Base-by-base conservation (phyloP, 2,113 vertebrate genomes). In the Cyprinodon tularosa region DNA sequence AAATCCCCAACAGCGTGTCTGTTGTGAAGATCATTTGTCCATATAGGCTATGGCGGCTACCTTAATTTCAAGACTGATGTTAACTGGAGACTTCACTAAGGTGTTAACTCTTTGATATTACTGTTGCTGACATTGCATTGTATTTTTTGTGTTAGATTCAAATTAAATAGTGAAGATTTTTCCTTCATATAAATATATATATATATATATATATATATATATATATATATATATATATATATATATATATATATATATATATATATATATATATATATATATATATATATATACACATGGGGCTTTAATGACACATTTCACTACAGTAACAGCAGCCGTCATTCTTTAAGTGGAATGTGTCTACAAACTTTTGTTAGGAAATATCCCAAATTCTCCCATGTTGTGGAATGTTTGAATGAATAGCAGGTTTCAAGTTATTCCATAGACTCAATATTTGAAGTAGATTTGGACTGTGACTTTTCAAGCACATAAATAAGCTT, bases 11-110 rank as follows among this genome's bases (percentile, higher is more conserved):
- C 64, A 78, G 71, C 71, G 36, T 4, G 47, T 72, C 80, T 85
- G 66, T 76, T 60, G 78, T 70, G 60, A 63, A 79, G 38, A 84
- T 77, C 70, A 81, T 89, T 84, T 90, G 84, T 88, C 90, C 90
- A 66, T 78, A 67, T 82, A 66, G 81, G 71, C 65, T 44, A 64
- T 59, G 40, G 62, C 37, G 57, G 60, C 68, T 68, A 60, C 77
- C 59, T 66, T 11, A 38, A 57, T 72, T 50, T 84, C 73, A 77
- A 72, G 79, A 85, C 72, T 75, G 73, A 84, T 87, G 59, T 69
- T 1, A 10, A 50, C 17, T 0, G 3, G 47, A 38, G 48, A 74
- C 68, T 71, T 48, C 68, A 72, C 61, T 53, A 9, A 48, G 74
- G 42, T 79, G 45, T 67, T 76, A 81, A 79, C 48, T 72, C 74